Base-by-base conservation (phyloP, 2,888 invertebrate genomes). In the Phortica okadai region DNA sequence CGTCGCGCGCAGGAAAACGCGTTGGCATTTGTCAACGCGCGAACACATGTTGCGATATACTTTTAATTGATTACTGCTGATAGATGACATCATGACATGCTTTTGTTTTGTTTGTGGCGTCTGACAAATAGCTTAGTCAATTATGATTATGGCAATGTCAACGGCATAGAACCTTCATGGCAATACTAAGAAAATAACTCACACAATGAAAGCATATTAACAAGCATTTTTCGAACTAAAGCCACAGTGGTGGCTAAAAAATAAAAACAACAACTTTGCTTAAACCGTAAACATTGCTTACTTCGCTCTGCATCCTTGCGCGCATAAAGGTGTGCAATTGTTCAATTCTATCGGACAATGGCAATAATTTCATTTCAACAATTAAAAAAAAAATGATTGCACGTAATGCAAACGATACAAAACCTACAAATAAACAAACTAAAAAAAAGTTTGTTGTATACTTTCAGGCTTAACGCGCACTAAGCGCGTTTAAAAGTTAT, bases 281-380 rank as follows among this genome's bases (percentile, higher is more conserved):
- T 82, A 82, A 14, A 50, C 10, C 14, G 14, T 50, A 50, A 50
- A 50, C 14, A 1, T 82, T 83, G 86, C 86, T 87, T 83, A 88
- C 87, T 84, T 75, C 73, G 67, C 81, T 82, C 82, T 84, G 83
- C 84, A 86, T 83, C 85, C 79, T 84, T 77, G 82, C 79, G 78
- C 84, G 84, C 77, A 84, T 80, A 81, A 82, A 82, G 74, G 86
- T 81, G 80, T 86, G 84, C 82, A 88, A 82, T 82, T 88, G 86
- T 82, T 84, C 87, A 79, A 80, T 81, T 79, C 74, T 80, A 69
- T 77, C 78, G 74, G 80, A 88, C 82, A 88, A 85, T 82, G 86
- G 84, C 72, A 79, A 80, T 79, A 82, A 80, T 82, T 80, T 82
- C 86, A 87, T 85, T 77, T 79, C 76, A 33, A 33, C 33, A 33